Conservation (phyloP, 2,113 vertebrate genomes). For the Antennarius striatus region DNA sequence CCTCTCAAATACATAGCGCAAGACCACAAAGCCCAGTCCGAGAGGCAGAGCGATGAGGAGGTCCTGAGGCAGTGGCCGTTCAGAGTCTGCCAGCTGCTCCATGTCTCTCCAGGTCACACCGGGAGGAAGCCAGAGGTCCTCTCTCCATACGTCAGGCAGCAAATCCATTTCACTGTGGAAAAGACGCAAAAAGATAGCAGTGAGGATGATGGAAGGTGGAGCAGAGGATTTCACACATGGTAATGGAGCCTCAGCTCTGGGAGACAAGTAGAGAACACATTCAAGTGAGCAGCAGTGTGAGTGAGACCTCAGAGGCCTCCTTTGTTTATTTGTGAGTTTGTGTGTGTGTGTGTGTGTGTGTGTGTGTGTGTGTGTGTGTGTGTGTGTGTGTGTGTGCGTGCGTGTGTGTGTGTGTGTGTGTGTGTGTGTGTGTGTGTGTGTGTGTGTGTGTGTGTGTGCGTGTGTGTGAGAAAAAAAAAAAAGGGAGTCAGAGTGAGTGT, state of each 20-base stretch:
- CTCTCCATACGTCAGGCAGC: constrained; percentile 84
- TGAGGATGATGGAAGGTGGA: neutral
- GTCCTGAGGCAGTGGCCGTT: constrained; percentile 78
- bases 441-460: too few relatives aligned
- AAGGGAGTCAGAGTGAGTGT: neutral
- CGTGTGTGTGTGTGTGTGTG: too few relatives aligned
- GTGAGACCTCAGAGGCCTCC: neutral
- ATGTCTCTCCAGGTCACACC: constrained; percentile 87
- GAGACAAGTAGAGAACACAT: neutral
- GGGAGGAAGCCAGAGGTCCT: constrained; percentile 88
- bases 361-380: too few relatives aligned
- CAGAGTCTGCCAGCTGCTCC: constrained; percentile 75
- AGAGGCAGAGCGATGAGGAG: constrained; percentile 83
- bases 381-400: too few relatives aligned
- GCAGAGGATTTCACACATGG: neutral
- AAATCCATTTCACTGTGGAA: constrained; percentile 80
- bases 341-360: neutral
- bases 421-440: too few relatives aligned
- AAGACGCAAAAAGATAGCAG: neutral
- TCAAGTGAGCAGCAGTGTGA: neutral
- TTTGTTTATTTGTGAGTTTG: neutral
- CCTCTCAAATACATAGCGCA: constrained; percentile 87
- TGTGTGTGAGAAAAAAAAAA: too few relatives aligned
- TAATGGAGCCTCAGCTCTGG: neutral
- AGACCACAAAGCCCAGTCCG: constrained; percentile 78